Evolutionary conservation across 2,888 invertebrate genomes (phyloP).

Genomic region (Lycophotia porphyrea): DNA sequence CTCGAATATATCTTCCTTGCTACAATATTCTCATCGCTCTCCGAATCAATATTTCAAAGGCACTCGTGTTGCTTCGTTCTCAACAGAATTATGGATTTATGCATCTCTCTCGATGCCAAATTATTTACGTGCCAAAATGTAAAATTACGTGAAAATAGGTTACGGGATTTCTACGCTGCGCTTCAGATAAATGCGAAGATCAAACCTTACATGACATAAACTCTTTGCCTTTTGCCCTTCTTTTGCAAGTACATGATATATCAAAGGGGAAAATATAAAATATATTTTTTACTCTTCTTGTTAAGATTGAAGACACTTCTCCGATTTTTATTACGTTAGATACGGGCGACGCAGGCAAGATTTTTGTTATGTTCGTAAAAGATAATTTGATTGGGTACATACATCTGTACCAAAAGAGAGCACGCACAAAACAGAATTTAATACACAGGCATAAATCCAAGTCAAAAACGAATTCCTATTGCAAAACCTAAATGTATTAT

Average conservation of each 20-base stretch:
- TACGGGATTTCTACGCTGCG: slow-evolving; percentile 19
- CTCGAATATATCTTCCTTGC: slow-evolving; percentile 42
- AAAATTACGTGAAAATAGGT: slow-evolving; percentile 54
- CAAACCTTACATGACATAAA: slow-evolving; percentile 41
- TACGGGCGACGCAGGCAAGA: slow-evolving; percentile 26
- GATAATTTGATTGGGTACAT: slow-evolving; percentile 36
- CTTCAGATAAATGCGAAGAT: slow-evolving; percentile 34
- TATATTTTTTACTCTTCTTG: slow-evolving; percentile 43
- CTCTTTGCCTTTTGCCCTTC: slow-evolving; percentile 41
- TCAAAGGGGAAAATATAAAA: slow-evolving; percentile 48
- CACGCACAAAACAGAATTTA: neutral
- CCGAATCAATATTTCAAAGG: slow-evolving; percentile 66
- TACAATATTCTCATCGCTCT: slow-evolving; percentile 55
- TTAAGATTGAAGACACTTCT: slow-evolving; percentile 48
- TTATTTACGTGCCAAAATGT: slow-evolving; percentile 66
- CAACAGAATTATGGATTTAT: slow-evolving; percentile 64
- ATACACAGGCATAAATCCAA: neutral
- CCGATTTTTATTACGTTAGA: slow-evolving; percentile 53
- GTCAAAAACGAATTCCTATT: slow-evolving; percentile 13
- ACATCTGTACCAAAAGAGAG: slow-evolving; percentile 14
- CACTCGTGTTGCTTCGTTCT: slow-evolving; percentile 58
- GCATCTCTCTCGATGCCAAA: slow-evolving; percentile 64
- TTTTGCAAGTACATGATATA: slow-evolving; percentile 54
- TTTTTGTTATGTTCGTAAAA: slow-evolving; percentile 43
- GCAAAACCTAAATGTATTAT: slow-evolving; percentile 30